These are phyloP conservation scores for Hoplostethus atlanticus DNA, from an alignment of 2,797 vertebrate genomes.

Conservation along the genomic window DNA sequence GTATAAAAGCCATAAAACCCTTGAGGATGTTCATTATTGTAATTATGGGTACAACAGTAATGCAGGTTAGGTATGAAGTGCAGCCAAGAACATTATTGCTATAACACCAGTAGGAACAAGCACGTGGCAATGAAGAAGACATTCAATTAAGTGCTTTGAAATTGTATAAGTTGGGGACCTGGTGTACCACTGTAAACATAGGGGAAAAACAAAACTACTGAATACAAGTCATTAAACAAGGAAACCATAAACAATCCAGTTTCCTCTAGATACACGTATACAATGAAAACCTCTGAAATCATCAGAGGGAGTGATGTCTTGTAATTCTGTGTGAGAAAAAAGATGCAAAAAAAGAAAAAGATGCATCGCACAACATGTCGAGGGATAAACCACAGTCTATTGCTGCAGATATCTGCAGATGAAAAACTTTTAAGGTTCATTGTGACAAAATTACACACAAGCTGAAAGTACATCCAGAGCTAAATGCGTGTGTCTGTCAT, in stretches of 20 bases:
- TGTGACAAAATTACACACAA: neutral
- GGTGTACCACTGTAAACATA: constrained; percentile 2
- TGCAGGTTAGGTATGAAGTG: constrained; percentile 5
- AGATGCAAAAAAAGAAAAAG: too few relatives aligned
- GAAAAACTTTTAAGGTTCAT: neutral
- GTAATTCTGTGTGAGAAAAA: neutral
- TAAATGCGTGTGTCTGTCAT: constrained; percentile 40
- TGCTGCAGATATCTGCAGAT: constrained; percentile 14
- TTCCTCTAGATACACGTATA: neutral
- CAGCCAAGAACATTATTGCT: constrained; percentile 14
- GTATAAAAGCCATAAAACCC: constrained; percentile 14
- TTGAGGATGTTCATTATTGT: constrained; percentile 14
- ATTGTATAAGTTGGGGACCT: neutral
- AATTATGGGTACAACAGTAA: constrained; percentile 30
- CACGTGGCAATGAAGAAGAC: neutral
- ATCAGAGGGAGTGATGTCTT: constrained; percentile 3
- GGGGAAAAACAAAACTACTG: constrained; percentile 2
- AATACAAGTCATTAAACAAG: constrained; percentile 19
- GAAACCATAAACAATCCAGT: constrained; percentile 12
- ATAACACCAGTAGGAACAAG: constrained; percentile 14
- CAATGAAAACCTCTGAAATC: constrained; percentile 15
- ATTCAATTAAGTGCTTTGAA: too few relatives aligned
- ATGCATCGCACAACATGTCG: too few relatives aligned
- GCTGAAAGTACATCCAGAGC: constrained; percentile 36
- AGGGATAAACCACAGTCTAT: neutral